Evolutionary conservation across 2,888 invertebrate genomes (phyloP), one percentile per base, ranked within the genome.

Genomic region (Ischnura elegans): DNA sequence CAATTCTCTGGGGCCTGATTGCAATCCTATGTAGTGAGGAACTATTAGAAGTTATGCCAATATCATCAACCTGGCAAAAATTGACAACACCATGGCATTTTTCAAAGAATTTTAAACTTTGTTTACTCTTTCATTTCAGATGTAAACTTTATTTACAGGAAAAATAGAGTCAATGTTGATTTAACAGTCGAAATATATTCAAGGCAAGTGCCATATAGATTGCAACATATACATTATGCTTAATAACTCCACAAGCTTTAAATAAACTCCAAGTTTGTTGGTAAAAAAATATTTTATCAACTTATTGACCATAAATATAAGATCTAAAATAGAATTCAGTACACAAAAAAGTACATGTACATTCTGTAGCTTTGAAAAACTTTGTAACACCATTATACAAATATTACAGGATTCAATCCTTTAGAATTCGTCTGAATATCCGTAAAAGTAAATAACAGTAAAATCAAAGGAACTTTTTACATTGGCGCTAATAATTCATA

Each of bases 201-300:
- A 21, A 86, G 86, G 86, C 86, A 86, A 86, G n/a, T 86, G 86
- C 86, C 86, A 86, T 86, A 86, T 45, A 86, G 86, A 43, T 86
- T 86, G 86, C 86, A 86, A 86, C 86, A 86, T 46, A 86, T 86
- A 36, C 76, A 86, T 86, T 46, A 86, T 86, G 43, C 43, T 86
- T 45, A 46, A 86, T 43, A 86, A 86, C 46, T 86, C 46, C 86
- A 86, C 45, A 86, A 86, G 86, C 86, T 86, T 86, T 86, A 86
- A 86, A 86, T 86, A 86, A 86, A 86, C 86, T 86, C 46, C 86
- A 86, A 86, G 86, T 86, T 86, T 46, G 86, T 86, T 86, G 86
- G 86, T 86, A 86, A 86, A 86, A 86, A 86, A 86, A 86, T 86
- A 86, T 86, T 86, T 86, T 86, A 86, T 86, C 86, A 86, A 86